phyloP scores from a whole-genome alignment of 2,113 vertebrate genomes.

The Tinamus guttatus region DNA sequence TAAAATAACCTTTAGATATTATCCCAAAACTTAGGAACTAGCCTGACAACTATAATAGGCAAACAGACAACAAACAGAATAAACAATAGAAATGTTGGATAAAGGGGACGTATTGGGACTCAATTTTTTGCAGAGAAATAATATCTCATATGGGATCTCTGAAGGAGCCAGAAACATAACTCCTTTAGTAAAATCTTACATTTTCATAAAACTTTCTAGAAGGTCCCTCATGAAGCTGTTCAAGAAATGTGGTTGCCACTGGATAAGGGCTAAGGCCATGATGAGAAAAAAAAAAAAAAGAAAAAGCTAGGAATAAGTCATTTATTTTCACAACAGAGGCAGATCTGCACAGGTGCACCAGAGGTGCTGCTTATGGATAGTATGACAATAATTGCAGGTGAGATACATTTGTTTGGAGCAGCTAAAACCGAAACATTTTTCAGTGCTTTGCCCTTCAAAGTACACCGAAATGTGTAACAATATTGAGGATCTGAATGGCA shows the following conservation, averaged over 20 bases:
- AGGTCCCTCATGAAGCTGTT: background rate
- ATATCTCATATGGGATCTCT: background rate
- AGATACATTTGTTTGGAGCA: background rate
- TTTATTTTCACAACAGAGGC: background rate
- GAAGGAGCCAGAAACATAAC: background rate
- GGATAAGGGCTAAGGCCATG: background rate
- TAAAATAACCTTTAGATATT: background rate
- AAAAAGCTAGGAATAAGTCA: background rate
- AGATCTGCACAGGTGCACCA: background rate
- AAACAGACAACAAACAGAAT: background rate
- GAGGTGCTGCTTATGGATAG: background rate
- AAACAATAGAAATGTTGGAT: background rate
- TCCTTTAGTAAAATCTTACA: background rate
- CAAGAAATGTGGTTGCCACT: background rate
- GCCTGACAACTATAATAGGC: background rate
- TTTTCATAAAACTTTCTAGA: background rate
- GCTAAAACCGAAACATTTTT: background rate
- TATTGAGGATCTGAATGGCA: background rate
- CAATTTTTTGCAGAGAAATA: background rate
- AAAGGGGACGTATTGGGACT: background rate
- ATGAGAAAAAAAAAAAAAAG: background rate
- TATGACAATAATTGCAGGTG: background rate
- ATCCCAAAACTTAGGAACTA: background rate
- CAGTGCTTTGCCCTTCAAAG: background rate
- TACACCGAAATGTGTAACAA: background rate